Conservation (phyloP, 2,888 invertebrate species). For the Thera obeliscata region DNA sequence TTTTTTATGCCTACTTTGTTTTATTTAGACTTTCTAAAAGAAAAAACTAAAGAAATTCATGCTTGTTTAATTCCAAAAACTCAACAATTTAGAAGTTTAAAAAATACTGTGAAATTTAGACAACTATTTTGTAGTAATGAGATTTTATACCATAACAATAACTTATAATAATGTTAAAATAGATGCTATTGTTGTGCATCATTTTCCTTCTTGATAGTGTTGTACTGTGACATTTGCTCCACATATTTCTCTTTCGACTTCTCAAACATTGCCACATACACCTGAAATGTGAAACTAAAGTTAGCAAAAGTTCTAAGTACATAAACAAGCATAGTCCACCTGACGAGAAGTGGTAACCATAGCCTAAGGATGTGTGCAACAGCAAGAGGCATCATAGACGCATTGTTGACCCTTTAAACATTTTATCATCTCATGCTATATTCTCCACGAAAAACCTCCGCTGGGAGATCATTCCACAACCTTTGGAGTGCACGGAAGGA, state of each 20-base stretch:
- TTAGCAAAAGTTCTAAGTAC: not conserved
- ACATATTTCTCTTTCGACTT: constrained; percentile 91
- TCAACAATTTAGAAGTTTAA: not conserved
- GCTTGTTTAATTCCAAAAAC: not conserved
- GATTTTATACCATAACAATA: not conserved
- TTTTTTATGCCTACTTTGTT: not conserved
- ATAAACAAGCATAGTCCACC: too few species aligned
- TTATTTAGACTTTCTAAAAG: not conserved
- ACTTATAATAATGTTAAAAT: not conserved
- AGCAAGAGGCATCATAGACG: too few species aligned
- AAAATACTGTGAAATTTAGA: not conserved
- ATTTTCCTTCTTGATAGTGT: constrained; percentile 72
- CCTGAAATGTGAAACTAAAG: constrained; percentile 66
- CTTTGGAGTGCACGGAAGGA: too few species aligned
- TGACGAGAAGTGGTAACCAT: too few species aligned
- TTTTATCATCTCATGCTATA: too few species aligned
- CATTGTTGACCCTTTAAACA: too few species aligned
- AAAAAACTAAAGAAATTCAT: not conserved
- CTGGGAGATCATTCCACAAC: too few species aligned
- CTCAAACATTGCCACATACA: constrained; percentile 89
- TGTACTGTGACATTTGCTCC: constrained; percentile 88
- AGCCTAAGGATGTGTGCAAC: too few species aligned
- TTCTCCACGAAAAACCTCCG: too few species aligned
- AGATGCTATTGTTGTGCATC: constrained; percentile 19
- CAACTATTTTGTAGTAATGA: not conserved